Evolutionary conservation across 2,888 invertebrate genomes (phyloP).

Genomic region (Leucophenga maculata): DNA sequence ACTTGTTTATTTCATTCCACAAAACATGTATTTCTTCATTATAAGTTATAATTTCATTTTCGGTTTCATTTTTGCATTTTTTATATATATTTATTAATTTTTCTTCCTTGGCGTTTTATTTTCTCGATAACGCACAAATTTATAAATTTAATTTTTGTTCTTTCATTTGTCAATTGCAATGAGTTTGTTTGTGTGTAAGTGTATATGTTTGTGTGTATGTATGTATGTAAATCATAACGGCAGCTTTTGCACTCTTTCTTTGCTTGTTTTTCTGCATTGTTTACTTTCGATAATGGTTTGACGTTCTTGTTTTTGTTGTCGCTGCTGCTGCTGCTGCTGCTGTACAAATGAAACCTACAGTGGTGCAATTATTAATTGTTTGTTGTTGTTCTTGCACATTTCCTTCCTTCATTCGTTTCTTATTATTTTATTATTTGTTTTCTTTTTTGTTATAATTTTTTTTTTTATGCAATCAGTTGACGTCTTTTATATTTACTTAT

Average conservation of each 20-base stretch:
- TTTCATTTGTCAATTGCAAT: neutral
- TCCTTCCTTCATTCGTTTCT: neutral
- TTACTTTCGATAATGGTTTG: neutral
- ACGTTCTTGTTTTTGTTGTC: neutral
- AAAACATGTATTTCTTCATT: constrained; percentile 56
- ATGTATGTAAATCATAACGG: too few species aligned
- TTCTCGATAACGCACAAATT: too few species aligned
- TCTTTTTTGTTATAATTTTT: neutral
- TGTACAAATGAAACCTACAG: constrained; percentile 20
- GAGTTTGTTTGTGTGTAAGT: neutral
- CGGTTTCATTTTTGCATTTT: constrained; percentile 19
- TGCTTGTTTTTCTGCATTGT: neutral
- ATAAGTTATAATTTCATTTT: constrained; percentile 32
- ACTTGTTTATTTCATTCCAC: constrained; percentile 47
- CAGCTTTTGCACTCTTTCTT: too few species aligned
- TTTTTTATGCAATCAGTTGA: neutral
- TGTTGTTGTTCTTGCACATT: neutral
- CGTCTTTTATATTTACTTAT: too few species aligned
- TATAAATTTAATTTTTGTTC: neutral
- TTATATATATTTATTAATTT: constrained; percentile 8
- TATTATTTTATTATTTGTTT: too few species aligned
- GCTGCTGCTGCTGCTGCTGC: neutral
- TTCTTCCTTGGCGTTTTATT: constrained; percentile 29
- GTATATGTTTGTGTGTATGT: neutral
- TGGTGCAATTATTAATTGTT: constrained; percentile 3